phyloP scores from a whole-genome alignment of 2,888 invertebrate genomes.

The Branchellion lobata region DNA sequence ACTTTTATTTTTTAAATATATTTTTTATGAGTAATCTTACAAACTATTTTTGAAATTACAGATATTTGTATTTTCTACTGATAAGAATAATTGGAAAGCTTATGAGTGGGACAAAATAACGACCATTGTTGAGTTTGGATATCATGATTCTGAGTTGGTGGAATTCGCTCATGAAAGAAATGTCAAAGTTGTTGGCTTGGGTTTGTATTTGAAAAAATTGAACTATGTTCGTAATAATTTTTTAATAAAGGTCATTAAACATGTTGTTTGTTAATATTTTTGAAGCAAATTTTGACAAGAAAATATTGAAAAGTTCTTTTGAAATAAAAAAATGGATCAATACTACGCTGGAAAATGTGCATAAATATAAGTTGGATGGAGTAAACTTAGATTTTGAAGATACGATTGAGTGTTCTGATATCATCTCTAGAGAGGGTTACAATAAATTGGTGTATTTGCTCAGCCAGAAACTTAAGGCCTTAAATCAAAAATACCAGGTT shows the following conservation, averaged over 20 bases:
- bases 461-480: conserved; percentile 54
- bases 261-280: too few relatives aligned
- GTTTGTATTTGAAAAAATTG: conserved; percentile 51
- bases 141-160: conserved; percentile 57
- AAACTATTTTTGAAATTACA: too few relatives aligned
- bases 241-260: too few relatives aligned
- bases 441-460: conserved; percentile 58
- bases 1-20: too few relatives aligned
- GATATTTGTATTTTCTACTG: conserved; percentile 58
- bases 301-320: conserved; percentile 53
- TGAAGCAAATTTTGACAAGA: conserved; percentile 54
- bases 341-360: conserved; percentile 53
- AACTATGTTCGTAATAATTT: too few relatives aligned
- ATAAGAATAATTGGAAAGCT: conserved; percentile 55
- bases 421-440: conserved; percentile 54
- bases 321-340: conserved; percentile 56
- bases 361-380: conserved; percentile 58
- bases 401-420: conserved; percentile 54
- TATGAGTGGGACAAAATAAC: conserved; percentile 62
- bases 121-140: conserved; percentile 60
- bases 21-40: too few relatives aligned
- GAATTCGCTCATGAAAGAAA: conserved; percentile 60
- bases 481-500: too few relatives aligned
- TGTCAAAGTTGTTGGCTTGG: conserved; percentile 57
- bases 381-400: conserved; percentile 62